Conservation (phyloP, 2,113 vertebrate species). For the Chaetodon auriga region DNA sequence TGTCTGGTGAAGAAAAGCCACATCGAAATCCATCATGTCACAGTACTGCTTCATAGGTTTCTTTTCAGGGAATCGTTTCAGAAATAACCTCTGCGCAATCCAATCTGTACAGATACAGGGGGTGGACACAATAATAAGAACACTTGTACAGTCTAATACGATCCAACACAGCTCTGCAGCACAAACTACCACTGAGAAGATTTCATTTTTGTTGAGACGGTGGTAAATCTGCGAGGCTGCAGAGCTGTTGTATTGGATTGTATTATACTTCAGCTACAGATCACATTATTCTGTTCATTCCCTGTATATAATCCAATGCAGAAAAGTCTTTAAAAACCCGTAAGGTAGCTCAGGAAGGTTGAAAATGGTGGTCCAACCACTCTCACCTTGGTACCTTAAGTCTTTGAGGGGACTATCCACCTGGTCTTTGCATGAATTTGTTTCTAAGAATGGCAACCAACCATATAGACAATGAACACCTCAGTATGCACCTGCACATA, state of each 20-base stretch:
- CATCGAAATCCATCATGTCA: constrained; percentile 48
- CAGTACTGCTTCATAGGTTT: constrained; percentile 48
- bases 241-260: not conserved
- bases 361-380: not conserved
- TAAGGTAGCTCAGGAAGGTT: not conserved
- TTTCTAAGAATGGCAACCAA: too few species aligned
- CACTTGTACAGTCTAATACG: not conserved
- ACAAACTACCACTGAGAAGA: not conserved
- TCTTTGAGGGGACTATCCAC: not conserved
- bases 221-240: not conserved
- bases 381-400: not conserved
- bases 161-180: not conserved
- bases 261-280: not conserved
- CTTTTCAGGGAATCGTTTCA: constrained; percentile 46
- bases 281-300: not conserved
- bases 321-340: not conserved
- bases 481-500: not conserved
- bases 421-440: not conserved
- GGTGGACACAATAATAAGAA: constrained; percentile 28
- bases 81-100: not conserved
- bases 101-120: not conserved
- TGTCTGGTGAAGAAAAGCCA: constrained; percentile 51
- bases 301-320: not conserved
- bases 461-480: not conserved
- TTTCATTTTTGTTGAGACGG: too few species aligned